Evolutionary conservation across 2,888 invertebrate genomes (phyloP).

Genomic region (Tanytarsus gracilentus): DNA sequence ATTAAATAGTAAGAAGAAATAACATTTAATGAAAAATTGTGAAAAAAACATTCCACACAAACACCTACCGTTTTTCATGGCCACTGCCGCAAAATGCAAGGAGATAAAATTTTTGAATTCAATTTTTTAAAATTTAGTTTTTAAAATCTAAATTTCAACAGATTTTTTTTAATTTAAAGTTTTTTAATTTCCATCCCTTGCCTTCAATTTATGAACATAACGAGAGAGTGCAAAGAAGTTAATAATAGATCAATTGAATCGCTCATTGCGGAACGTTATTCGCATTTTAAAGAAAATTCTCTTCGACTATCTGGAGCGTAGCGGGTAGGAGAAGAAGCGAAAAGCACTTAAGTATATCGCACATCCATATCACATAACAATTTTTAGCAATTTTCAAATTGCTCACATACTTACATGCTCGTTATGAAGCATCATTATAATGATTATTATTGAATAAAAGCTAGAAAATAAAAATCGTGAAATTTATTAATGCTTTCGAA

Average conservation of each 20-base stretch:
- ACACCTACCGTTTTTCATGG: constrained; percentile 25
- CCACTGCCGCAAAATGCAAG: background rate
- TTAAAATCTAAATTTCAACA: too few species aligned
- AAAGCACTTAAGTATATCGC: background rate
- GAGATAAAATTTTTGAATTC: too few species aligned
- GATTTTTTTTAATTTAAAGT: too few species aligned
- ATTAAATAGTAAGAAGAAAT: constrained; percentile 18
- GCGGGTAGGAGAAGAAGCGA: background rate
- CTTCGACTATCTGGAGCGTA: constrained; percentile 9
- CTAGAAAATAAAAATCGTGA: background rate
- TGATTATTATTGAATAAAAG: constrained; percentile 1
- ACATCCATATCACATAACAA: background rate
- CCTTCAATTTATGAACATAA: too few species aligned
- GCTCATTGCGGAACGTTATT: constrained; percentile 4
- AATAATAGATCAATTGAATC: constrained; percentile 21
- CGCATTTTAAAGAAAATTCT: background rate
- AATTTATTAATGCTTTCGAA: constrained; percentile 8
- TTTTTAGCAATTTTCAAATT: background rate
- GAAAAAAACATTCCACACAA: constrained; percentile 1
- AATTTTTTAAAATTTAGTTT: too few species aligned
- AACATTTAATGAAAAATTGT: constrained; percentile 20
- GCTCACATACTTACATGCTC: background rate
- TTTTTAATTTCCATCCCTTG: too few species aligned
- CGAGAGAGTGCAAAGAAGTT: constrained; percentile 1
- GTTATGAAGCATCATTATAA: constrained; percentile 12